Evolutionary conservation across 2,797 vertebrate species (phyloP).

Genomic region (Pangasius mekongensis): DNA sequence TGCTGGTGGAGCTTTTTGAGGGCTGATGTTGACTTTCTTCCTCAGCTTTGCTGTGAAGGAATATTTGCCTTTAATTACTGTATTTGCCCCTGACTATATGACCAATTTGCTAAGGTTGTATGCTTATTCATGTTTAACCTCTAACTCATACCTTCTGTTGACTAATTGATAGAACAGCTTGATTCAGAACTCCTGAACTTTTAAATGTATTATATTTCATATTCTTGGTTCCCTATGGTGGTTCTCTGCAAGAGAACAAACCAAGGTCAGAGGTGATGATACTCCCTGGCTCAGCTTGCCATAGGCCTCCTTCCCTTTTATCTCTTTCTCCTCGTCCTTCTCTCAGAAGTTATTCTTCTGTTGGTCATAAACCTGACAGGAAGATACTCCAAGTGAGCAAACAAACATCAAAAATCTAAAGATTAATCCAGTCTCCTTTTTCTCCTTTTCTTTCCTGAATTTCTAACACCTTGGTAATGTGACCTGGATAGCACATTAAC

Average conservation of each 20-base stretch:
- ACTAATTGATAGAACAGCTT: background rate
- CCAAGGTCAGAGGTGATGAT: background rate
- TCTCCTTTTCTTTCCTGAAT: background rate
- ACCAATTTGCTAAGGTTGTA: background rate
- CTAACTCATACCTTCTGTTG: background rate
- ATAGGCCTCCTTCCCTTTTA: too few species aligned
- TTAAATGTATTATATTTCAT: background rate
- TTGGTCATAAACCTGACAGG: background rate
- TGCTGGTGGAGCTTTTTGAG: background rate
- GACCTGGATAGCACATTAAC: background rate
- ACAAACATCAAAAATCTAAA: background rate
- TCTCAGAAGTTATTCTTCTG: background rate
- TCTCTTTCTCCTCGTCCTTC: background rate
- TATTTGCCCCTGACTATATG: background rate
- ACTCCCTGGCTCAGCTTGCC: too few species aligned
- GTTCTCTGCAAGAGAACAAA: background rate
- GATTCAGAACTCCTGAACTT: background rate
- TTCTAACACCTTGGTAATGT: background rate
- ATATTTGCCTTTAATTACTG: background rate
- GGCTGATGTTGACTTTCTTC: background rate
- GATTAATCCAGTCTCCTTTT: background rate
- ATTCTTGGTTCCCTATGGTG: background rate
- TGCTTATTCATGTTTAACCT: background rate
- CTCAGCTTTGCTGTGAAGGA: background rate
- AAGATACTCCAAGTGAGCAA: background rate